Conservation (phyloP, 2,888 invertebrate genomes). For the Sminthurinus aureus region DNA sequence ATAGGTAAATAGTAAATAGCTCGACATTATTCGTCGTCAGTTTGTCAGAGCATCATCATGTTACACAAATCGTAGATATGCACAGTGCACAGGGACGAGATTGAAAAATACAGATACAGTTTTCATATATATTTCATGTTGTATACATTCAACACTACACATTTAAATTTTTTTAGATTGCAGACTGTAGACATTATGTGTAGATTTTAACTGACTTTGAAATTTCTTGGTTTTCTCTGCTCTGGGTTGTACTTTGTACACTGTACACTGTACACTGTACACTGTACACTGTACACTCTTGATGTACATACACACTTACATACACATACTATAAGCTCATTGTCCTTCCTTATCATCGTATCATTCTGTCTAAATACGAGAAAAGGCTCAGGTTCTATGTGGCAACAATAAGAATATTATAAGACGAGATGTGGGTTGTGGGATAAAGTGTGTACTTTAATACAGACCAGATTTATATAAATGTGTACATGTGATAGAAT, state of each 20-base stretch:
- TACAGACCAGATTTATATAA: not conserved
- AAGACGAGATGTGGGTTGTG: not conserved
- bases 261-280: too few relatives aligned
- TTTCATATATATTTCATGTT: not conserved
- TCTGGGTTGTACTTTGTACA: not conserved
- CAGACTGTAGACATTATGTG: too few relatives aligned
- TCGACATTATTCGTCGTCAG: conserved; percentile 1
- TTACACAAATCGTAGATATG: not conserved
- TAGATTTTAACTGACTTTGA: not conserved
- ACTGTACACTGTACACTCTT: not conserved
- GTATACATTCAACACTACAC: not conserved
- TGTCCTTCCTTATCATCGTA: not conserved
- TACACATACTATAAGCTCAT: not conserved
- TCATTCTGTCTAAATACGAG: not conserved
- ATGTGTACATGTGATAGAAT: conserved; percentile 36
- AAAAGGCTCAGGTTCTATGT: not conserved
- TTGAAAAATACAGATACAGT: not conserved
- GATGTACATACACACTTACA: not conserved
- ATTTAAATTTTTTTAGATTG: not conserved
- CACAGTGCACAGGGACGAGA: not conserved
- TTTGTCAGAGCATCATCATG: not conserved
- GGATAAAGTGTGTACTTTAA: not conserved
- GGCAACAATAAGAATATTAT: not conserved
- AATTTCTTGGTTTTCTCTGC: not conserved
- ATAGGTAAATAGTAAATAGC: conserved; percentile 2